Conservation (phyloP, 2,113 vertebrate genomes). For the Charadrius vociferus region DNA sequence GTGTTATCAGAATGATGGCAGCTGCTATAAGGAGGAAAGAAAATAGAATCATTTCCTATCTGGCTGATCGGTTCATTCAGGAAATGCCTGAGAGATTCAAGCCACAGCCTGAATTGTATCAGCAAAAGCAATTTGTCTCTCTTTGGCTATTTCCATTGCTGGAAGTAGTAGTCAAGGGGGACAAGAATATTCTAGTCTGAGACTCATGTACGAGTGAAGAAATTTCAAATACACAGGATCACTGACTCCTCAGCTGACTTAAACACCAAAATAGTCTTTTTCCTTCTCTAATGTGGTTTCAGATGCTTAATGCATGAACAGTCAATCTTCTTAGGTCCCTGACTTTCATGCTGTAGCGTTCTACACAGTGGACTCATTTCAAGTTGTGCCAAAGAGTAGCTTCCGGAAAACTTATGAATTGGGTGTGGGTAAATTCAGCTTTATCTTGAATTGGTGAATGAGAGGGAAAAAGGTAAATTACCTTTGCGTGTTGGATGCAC, state of each 20-base stretch:
- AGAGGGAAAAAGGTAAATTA: background rate
- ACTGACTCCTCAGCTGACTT: background rate
- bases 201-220: background rate
- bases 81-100: conserved; percentile 5
- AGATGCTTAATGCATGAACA: background rate
- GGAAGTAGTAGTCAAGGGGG: background rate
- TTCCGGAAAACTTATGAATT: background rate
- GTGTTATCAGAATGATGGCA: background rate
- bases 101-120: background rate
- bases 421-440: background rate
- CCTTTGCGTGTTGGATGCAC: background rate
- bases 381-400: background rate
- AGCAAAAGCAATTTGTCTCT: conserved; percentile 27
- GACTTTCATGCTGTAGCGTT: background rate
- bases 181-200: background rate
- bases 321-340: background rate
- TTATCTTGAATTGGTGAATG: background rate
- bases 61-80: conserved; percentile 34
- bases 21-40: background rate
- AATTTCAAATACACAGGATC: background rate
- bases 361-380: background rate
- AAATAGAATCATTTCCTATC: conserved; percentile 21
- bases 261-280: background rate
- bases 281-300: background rate
- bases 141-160: conserved; percentile 10